Conservation (phyloP, 1,140 invertebrate species). For the Diplogasteroides magnus region DNA sequence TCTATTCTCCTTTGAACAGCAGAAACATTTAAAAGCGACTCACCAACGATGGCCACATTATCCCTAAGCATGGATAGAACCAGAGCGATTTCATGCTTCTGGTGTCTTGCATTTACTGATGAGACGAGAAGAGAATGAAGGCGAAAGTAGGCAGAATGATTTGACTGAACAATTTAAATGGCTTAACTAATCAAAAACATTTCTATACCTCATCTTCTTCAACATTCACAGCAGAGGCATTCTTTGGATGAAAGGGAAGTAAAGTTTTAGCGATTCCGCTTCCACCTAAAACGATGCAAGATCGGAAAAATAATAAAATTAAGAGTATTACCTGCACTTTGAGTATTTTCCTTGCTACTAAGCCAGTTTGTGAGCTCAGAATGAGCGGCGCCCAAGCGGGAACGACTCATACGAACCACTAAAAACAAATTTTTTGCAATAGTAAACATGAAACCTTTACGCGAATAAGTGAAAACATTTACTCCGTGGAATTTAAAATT, state of each 20-base stretch:
- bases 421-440: too few species aligned
- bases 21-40: background rate
- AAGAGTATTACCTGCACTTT: too few species aligned
- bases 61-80: background rate
- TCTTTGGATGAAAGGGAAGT: background rate
- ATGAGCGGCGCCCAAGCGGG: background rate
- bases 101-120: background rate
- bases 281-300: constrained; percentile 4
- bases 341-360: too few species aligned
- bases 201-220: background rate
- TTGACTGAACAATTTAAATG: background rate
- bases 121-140: background rate
- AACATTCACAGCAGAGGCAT: background rate
- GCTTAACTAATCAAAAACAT: background rate
- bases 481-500: too few species aligned
- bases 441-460: too few species aligned
- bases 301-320: background rate
- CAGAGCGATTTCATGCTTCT: background rate
- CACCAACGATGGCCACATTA: background rate
- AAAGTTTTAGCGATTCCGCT: background rate
- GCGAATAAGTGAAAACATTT: too few species aligned
- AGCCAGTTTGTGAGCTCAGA: background rate
- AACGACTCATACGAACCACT: too few species aligned
- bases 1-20: too few species aligned
- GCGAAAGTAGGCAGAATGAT: background rate